These are phyloP conservation scores for Entomyzon cyanotis DNA, from an alignment of 2,113 vertebrate genomes.

Conservation along the genomic window DNA sequence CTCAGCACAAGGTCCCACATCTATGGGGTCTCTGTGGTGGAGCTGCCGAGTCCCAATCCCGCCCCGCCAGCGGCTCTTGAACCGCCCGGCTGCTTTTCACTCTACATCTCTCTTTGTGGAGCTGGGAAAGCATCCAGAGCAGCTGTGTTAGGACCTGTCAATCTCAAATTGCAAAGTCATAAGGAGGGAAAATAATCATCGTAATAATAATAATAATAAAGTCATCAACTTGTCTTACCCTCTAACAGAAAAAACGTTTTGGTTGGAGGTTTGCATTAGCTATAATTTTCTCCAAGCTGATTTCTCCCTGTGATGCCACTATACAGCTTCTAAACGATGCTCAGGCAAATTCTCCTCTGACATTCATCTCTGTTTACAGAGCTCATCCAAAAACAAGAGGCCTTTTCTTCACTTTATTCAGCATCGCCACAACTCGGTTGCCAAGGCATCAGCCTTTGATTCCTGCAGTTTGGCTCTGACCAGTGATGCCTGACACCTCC, in stretches of 20 bases:
- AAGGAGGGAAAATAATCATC: conserved; percentile 58
- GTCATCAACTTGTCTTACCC: conserved; percentile 57
- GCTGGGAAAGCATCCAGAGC: conserved; percentile 66
- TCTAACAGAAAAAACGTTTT: conserved; percentile 14
- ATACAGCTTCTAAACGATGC: background rate
- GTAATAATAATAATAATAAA: conserved; percentile 69
- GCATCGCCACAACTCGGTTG: conserved; percentile 1
- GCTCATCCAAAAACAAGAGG: conserved; percentile 56
- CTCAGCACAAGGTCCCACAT: background rate
- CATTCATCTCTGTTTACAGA: conserved; percentile 52
- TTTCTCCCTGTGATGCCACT: conserved; percentile 24
- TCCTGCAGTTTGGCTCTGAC: conserved; percentile 26
- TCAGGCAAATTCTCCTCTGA: conserved; percentile 37
- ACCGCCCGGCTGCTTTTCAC: background rate
- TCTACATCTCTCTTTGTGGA: conserved; percentile 3
- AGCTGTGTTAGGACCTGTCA: conserved; percentile 57
- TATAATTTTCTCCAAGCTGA: conserved; percentile 40
- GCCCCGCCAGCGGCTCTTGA: background rate
- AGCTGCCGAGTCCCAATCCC: background rate
- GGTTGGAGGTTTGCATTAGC: conserved; percentile 39
- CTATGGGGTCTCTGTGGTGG: background rate
- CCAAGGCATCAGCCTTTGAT: conserved; percentile 42
- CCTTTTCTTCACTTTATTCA: conserved; percentile 48
- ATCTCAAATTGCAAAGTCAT: conserved; percentile 58
- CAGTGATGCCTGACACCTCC: background rate